Evolutionary conservation across 2,113 vertebrate genomes (phyloP).

Genomic region (Bubo bubo): DNA sequence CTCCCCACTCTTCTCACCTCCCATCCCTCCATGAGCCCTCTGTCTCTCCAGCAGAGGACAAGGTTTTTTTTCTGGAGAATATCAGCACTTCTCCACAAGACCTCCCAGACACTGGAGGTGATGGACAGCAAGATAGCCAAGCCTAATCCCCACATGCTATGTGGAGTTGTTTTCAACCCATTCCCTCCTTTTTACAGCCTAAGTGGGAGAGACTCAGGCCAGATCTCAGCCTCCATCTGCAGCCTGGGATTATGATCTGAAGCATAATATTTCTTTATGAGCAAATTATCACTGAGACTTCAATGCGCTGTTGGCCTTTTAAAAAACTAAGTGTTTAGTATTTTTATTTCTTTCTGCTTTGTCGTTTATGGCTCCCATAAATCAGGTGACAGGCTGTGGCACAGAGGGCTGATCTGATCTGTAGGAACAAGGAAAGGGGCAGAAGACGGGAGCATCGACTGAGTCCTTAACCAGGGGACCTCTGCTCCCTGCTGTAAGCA

Average conservation of each 20-base stretch:
- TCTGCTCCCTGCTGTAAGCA: background rate
- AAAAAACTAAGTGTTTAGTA: slow-evolving; percentile 54
- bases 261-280: slow-evolving; percentile 59
- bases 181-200: background rate
- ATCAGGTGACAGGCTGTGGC: slow-evolving; percentile 12
- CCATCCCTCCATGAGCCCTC: accelerated
- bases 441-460: background rate
- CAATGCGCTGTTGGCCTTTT: slow-evolving; percentile 38
- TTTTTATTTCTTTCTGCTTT: slow-evolving; percentile 61
- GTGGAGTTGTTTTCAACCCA: background rate
- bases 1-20: background rate
- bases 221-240: slow-evolving; percentile 14
- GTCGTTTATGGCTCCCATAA: slow-evolving; percentile 53
- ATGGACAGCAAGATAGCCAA: background rate
- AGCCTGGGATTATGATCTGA: slow-evolving; percentile 22
- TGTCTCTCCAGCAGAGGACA: background rate
- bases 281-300: slow-evolving; percentile 51
- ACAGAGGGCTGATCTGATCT: slow-evolving; percentile 14
- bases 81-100: background rate
- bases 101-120: background rate
- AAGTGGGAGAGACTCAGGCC: background rate
- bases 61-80: background rate
- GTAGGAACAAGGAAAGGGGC: background rate
- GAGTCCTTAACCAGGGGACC: background rate
- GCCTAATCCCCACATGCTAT: background rate